phyloP scores from a whole-genome alignment of 1,140 invertebrate genomes.

The Dreissena rostriformis region DNA sequence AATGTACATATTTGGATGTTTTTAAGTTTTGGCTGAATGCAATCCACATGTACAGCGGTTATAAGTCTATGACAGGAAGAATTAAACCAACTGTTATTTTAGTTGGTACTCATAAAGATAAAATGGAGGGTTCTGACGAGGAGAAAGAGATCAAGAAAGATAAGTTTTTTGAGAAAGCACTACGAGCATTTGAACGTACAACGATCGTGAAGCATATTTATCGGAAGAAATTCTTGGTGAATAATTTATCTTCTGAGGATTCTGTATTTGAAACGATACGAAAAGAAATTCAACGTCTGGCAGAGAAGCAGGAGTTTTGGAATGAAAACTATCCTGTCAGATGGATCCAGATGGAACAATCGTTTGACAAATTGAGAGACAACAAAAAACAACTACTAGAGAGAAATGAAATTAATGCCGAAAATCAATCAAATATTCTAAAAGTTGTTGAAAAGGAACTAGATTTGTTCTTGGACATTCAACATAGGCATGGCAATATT shows the following conservation, averaged over 20 bases:
- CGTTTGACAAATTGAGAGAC: constrained; percentile 9
- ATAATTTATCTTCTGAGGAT: constrained; percentile 13
- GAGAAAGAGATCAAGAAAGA: constrained; percentile 40
- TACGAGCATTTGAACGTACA: constrained; percentile 3
- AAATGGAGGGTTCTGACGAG: constrained; percentile 19
- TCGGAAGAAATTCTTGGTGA: constrained; percentile 27
- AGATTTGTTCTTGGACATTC: constrained; percentile 15
- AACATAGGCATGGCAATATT: constrained; percentile 28
- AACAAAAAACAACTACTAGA: constrained; percentile 23
- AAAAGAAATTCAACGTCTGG: constrained; percentile 14
- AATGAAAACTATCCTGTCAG: constrained; percentile 17
- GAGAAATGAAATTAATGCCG: constrained; percentile 2
- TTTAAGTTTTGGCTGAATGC: constrained; percentile 46
- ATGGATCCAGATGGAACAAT: constrained; percentile 32
- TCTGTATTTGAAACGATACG: constrained; percentile 11
- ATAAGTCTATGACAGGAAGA: not conserved
- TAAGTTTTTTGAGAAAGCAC: constrained; percentile 34
- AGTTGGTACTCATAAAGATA: constrained; percentile 36
- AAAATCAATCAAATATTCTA: not conserved
- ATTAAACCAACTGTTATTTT: constrained; percentile 31
- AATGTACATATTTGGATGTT: constrained; percentile 37
- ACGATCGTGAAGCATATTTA: constrained; percentile 10
- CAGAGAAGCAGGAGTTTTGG: constrained; percentile 28
- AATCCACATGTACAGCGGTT: constrained; percentile 34
- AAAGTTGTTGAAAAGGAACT: constrained; percentile 15